These are phyloP conservation scores for Hoplostethus mediterraneus DNA, from an alignment of 2,797 vertebrate species.

Conservation along the genomic window DNA sequence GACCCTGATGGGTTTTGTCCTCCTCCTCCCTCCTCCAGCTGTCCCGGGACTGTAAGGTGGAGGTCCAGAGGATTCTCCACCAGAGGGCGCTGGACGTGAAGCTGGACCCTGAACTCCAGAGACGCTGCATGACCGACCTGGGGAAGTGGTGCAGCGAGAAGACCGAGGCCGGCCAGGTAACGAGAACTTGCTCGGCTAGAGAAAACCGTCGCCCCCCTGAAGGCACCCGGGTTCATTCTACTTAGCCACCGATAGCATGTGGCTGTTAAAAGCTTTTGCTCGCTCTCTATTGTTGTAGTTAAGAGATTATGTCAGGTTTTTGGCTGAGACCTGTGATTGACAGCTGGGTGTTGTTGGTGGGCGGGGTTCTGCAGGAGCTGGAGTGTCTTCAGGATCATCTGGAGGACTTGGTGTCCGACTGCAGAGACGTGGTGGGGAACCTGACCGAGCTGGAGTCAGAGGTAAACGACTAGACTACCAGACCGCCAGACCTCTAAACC, in stretches of 20 bases:
- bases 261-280: too few species aligned
- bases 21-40: constrained; percentile 78
- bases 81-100: constrained; percentile 97
- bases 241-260: too few species aligned
- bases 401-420: constrained; percentile 90
- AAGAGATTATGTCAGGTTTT: neutral
- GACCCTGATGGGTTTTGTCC: neutral
- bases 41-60: constrained; percentile 95
- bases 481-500: too few species aligned
- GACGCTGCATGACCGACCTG: constrained; percentile 94
- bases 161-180: constrained; percentile 92
- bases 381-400: constrained; percentile 97
- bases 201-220: too few species aligned
- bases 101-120: constrained; percentile 94
- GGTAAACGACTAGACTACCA: constrained; percentile 74
- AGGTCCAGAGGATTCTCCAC: constrained; percentile 96
- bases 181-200: too few species aligned
- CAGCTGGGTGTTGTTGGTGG: neutral
- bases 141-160: constrained; percentile 99
- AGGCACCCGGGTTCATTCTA: too few species aligned
- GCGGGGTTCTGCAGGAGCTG: constrained; percentile 85
- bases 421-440: constrained; percentile 94
- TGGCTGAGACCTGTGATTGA: neutral
- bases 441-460: constrained; percentile 96
- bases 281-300: too few species aligned